Conservation (phyloP, 2,113 vertebrate genomes). For the Callipepla squamata region DNA sequence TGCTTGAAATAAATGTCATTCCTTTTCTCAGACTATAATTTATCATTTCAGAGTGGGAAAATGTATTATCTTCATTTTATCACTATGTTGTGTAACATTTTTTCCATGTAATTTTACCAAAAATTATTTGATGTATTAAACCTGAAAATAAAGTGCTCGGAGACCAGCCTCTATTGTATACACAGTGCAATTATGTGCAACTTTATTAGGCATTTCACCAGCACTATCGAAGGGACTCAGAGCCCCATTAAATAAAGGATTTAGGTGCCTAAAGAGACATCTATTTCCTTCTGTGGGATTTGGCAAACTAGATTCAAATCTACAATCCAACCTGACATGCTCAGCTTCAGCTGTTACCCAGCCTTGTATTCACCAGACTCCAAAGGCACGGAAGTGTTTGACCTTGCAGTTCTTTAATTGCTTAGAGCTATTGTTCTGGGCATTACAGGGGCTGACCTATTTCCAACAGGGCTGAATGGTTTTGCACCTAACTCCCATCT, state of each 20-base stretch:
- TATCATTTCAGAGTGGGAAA: constrained; percentile 28
- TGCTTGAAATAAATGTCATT: constrained; percentile 47
- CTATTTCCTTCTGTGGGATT: constrained; percentile 32
- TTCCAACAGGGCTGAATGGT: constrained; percentile 15
- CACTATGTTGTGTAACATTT: neutral
- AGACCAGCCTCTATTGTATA: neutral
- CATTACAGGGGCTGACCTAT: constrained; percentile 43
- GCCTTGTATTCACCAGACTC: neutral
- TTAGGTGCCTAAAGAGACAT: constrained; percentile 30
- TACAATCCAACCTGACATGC: neutral
- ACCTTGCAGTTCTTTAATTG: constrained; percentile 49
- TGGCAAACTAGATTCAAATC: constrained; percentile 25
- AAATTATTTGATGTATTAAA: neutral
- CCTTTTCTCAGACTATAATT: constrained; percentile 6
- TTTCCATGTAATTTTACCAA: neutral
- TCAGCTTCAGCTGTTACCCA: constrained; percentile 13
- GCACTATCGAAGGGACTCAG: neutral
- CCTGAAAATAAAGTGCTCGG: neutral
- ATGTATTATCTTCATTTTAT: neutral
- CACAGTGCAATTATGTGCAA: constrained; percentile 25
- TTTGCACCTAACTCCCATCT: neutral
- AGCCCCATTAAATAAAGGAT: constrained; percentile 50
- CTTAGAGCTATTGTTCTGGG: constrained; percentile 44
- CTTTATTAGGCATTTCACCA: constrained; percentile 38
- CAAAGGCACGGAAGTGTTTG: neutral